A percentile compares a stretch with the other conserved stretches of the same genome.
phyloP scores from a whole-genome alignment of 2,888 invertebrate species.

The Tricholauxania praeusta region DNA sequence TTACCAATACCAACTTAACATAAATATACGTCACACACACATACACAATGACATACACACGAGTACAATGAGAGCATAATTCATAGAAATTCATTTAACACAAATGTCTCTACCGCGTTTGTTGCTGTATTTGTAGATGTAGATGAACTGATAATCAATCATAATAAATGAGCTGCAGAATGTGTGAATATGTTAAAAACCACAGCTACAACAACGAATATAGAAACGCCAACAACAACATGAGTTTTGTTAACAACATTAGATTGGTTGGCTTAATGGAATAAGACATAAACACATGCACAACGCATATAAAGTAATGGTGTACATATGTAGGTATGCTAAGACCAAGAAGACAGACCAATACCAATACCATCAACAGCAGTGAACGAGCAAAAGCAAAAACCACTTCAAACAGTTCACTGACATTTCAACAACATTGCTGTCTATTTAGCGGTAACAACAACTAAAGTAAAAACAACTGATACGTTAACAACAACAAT shows the following conservation, averaged over 20 bases:
- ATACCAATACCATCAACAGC: too few relatives aligned
- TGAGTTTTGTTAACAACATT: too few relatives aligned
- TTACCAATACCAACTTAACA: slow-evolving; percentile 16
- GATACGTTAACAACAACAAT: too few relatives aligned
- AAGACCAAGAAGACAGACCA: too few relatives aligned
- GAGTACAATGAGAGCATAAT: slow-evolving; percentile 8
- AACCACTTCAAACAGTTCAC: slow-evolving; percentile 2
- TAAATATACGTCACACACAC: slow-evolving; percentile 5
- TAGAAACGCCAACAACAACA: too few relatives aligned
- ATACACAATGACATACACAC: slow-evolving; percentile 7
- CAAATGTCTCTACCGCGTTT: too few relatives aligned
- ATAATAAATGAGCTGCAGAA: slow-evolving; percentile 36
- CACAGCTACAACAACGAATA: too few relatives aligned
- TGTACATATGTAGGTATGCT: neutral
- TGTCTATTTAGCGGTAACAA: neutral
- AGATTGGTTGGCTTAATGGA: too few relatives aligned
- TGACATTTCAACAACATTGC: too few relatives aligned
- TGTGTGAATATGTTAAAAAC: neutral
- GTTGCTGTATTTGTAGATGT: too few relatives aligned
- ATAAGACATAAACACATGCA: neutral
- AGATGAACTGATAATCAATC: slow-evolving; percentile 33
- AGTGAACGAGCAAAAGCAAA: neutral
- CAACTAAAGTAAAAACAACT: neutral
- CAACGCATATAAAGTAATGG: neutral
- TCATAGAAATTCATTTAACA: too few relatives aligned